Evolutionary conservation across 1,140 invertebrate genomes (phyloP).

Genomic region (Trichogramma pretiosum): DNA sequence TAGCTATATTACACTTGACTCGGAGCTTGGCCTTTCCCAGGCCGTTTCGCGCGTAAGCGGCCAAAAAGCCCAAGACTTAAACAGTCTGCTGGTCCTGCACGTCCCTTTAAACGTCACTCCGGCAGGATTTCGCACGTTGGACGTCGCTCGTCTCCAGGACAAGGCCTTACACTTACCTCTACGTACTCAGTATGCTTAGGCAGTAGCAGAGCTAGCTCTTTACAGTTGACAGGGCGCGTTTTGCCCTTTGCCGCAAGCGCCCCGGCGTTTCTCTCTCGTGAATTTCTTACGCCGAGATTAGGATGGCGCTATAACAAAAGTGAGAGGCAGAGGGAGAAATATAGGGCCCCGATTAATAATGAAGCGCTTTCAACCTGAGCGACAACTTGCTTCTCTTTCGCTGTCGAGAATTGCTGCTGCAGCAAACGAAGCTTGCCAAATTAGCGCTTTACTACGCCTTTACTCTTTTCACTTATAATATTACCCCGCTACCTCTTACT

Average conservation of each 20-base stretch:
- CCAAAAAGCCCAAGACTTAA: not conserved
- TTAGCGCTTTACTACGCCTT: too few relatives aligned
- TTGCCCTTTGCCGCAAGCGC: not conserved
- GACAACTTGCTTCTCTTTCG: conserved; percentile 4
- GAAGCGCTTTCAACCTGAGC: conserved; percentile 4
- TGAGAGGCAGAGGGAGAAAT: too few relatives aligned
- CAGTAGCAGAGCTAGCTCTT: not conserved
- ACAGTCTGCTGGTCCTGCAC: conserved; percentile 4
- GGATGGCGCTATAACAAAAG: conserved; percentile 1
- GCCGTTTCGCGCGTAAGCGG: too few relatives aligned
- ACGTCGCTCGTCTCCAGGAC: not conserved
- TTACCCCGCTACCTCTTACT: too few relatives aligned
- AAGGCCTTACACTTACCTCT: not conserved
- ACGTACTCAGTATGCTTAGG: not conserved
- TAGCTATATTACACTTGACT: too few relatives aligned
- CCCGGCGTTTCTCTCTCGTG: conserved; percentile 1
- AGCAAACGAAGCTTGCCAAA: conserved; percentile 9
- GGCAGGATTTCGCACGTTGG: conserved; percentile 1
- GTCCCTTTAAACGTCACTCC: conserved; percentile 9
- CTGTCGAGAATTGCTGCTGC: not conserved
- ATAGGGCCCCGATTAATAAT: conserved; percentile 13
- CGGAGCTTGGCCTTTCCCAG: too few relatives aligned
- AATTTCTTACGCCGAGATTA: conserved; percentile 13
- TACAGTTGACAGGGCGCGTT: not conserved
- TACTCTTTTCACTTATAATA: conserved; percentile 9